A percentile compares a stretch with the other conserved stretches of the same genome.
Evolutionary conservation across 2,113 vertebrate genomes (phyloP).

Genomic region (Oreochromis spilurus): DNA sequence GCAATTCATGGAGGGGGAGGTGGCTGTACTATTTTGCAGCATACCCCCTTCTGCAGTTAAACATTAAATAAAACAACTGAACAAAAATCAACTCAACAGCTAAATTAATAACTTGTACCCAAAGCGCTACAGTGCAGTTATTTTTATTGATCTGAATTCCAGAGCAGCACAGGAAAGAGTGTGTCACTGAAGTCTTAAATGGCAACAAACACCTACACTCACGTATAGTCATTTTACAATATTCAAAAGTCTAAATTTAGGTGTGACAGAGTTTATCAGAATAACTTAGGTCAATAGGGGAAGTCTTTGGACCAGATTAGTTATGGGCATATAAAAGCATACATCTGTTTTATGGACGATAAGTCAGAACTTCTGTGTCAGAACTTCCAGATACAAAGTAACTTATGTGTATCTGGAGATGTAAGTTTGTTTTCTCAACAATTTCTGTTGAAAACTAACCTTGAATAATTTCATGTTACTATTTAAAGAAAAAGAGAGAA

Average conservation of each 20-base stretch:
- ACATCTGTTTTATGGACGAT: accelerated
- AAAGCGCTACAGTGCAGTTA: accelerated
- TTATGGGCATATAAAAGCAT: background rate
- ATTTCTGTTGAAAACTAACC: background rate
- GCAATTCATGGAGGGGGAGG: background rate
- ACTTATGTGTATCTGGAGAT: background rate
- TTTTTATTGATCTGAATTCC: background rate
- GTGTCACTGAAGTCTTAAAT: background rate
- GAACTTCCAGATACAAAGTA: background rate
- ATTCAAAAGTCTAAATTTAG: background rate
- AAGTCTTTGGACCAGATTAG: background rate
- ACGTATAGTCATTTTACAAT: background rate
- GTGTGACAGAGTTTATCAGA: background rate
- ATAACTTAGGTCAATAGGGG: accelerated
- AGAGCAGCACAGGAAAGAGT: background rate
- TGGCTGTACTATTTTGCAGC: background rate
- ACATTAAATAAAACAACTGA: background rate
- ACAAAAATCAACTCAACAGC: background rate
- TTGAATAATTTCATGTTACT: background rate
- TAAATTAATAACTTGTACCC: background rate
- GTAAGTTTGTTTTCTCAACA: background rate
- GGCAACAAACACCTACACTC: background rate
- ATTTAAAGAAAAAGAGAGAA: background rate
- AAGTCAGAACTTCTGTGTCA: background rate
- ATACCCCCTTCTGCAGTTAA: background rate